Conservation (phyloP, 2,113 vertebrate species). For the Platysteira castanea region DNA sequence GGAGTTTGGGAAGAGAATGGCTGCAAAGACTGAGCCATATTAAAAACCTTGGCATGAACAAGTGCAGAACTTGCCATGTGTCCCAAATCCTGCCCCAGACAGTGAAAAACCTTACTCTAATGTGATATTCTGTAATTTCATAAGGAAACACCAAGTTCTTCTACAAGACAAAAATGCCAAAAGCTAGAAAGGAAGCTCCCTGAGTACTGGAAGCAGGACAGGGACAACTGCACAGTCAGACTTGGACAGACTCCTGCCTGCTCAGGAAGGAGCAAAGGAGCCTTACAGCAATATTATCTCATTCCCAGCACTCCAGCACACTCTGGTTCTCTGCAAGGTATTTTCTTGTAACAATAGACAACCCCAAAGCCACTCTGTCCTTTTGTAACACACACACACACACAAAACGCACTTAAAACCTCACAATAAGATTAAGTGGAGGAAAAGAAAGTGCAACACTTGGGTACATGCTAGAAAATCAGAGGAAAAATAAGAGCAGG, state of each 20-base stretch:
- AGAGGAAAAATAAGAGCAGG: background rate
- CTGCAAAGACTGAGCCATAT: background rate
- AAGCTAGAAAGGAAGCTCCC: rapidly evolving
- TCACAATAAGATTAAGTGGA: background rate
- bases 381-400: background rate
- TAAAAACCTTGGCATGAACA: background rate
- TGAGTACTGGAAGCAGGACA: background rate
- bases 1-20: background rate
- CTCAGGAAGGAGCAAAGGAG: background rate
- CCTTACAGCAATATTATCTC: background rate
- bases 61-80: background rate
- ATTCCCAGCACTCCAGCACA: background rate
- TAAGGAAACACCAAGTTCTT: background rate
- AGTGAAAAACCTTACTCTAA: background rate
- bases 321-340: background rate
- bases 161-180: background rate
- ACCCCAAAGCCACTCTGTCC: background rate
- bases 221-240: rapidly evolving
- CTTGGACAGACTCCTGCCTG: background rate
- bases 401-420: background rate
- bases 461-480: background rate
- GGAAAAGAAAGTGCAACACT: background rate
- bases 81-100: background rate
- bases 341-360: background rate
- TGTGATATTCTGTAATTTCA: background rate